Base-by-base conservation (phyloP, 92 coral and sea anemone species). In the Pocillopora meandrina region DNA sequence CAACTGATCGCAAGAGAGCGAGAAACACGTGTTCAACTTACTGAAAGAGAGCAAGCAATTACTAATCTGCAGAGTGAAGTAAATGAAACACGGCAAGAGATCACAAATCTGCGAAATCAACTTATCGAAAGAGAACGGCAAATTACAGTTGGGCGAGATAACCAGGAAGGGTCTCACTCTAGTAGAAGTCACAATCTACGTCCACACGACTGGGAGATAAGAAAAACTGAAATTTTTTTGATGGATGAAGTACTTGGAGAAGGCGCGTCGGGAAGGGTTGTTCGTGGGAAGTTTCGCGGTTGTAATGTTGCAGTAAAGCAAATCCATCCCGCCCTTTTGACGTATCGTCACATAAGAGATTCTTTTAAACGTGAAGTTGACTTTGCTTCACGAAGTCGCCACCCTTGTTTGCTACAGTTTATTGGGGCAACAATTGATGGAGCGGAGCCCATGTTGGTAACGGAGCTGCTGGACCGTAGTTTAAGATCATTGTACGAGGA, bases 211-310 rank as follows among this genome's bases (percentile, higher is more conserved):
- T 95, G 98, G 98, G 82, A 85, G 33, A 87, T 95, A 63, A 78
- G 86, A 33, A 82, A 93, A 49, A 93, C 91, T 64, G 97, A 93
- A 77, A 33, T 93, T 67, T 75, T 78, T 33, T 18, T 92, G 59
- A 63, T 90, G 1, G 94, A 93, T 75, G 70, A 47, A 14, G 58
- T 85, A 3, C 91, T 95, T 2, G 98, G 98, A 16, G 81, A 65
- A 10, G 98, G 98, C 2, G 98, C 92, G 9, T 93, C 97, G 98
- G 98, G 94, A 5, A 65, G 70, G 34, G 97, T 95, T 18, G 84
- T 87, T 68, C 91, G 81, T 18, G 98, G 97, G 14, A 79, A 10
- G 36, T 95, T 95, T 63, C 95, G 95, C 9, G 95, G 97, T 18
- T 81, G 91, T 56, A 65, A 86, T 47, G 95, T 95, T 1, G 98